Evolutionary conservation across 2,113 vertebrate genomes (phyloP), one percentile per base, ranked within the genome.

Genomic region (Hiodon alosoides): DNA sequence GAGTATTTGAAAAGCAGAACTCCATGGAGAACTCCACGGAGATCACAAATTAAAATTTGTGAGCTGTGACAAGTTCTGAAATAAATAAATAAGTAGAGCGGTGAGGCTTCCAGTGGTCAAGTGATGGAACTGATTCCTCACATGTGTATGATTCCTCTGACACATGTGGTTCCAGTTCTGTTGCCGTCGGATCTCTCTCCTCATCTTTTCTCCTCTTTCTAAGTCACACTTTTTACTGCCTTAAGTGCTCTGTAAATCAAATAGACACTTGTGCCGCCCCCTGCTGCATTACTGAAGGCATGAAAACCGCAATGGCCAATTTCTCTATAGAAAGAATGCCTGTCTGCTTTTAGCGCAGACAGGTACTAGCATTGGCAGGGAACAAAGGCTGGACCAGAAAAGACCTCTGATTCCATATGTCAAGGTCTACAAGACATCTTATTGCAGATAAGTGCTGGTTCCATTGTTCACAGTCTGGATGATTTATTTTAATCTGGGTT

Each of bases 131-230:
- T 82, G 31, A 76, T 82, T 86, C 78, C 76, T 86, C 4, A 62
- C 79, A 79, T 84, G 79, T 81, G 83, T 78, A 78, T 4, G 73
- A 81, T 77, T 72, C 76, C 78, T 81, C 85, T 75, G 73, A 85
- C 82, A 85, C 87, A 89, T 86, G 83, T 89, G 88, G 83, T 87
- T 87, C 81, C 75, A 87, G 88, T 89, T 80, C 79, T 71, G 70
- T 13, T 51, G 60, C 78, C 65, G 76, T 76, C 78, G 79, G 61
- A 67, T 46, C 80, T 83, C 80, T 83, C 9, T 83, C 71, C 76
- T 73, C 62, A 74, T 65, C 46, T 61, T 77, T 79, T 82, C 80
- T 80, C 79, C 79, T 82, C 60, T 78, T 73, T 72, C 70, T 48
- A 62, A 31, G 31, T 31, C 31, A 31, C 31, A 31, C 31, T 31